Percentiles rank a stretch among this genome's conserved stretches.
Evolutionary conservation across 2,888 invertebrate species (phyloP).

Genomic region (Tachina lurida): DNA sequence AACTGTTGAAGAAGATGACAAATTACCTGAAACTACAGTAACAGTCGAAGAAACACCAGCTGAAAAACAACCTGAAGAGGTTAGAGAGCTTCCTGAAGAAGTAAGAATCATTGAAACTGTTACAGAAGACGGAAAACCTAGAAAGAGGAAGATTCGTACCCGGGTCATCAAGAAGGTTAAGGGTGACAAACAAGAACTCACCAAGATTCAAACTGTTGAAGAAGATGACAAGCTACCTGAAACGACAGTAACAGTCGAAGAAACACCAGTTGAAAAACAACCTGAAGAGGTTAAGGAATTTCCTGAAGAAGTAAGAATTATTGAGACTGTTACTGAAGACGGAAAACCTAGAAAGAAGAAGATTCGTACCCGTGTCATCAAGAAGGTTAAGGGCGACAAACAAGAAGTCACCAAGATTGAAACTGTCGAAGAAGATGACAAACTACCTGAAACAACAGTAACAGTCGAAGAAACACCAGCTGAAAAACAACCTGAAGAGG

Average conservation of each 20-base stretch:
- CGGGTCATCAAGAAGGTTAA: conserved; percentile 1
- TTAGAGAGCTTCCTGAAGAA: not conserved
- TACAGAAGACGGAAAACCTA: not conserved
- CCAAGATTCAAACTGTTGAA: conserved; percentile 10
- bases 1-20: conserved; percentile 9
- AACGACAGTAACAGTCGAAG: conserved; percentile 15
- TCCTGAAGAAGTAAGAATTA: conserved; percentile 3
- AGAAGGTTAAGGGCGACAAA: conserved; percentile 2
- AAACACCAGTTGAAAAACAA: not conserved
- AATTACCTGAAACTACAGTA: conserved; percentile 13
- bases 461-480: not conserved
- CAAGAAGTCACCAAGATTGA: conserved; percentile 23
- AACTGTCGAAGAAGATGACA: conserved; percentile 17
- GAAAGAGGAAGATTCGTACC: conserved; percentile 8
- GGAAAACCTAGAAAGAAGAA: conserved; percentile 9
- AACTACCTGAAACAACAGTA: conserved; percentile 16
- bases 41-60: conserved; percentile 1
- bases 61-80: not conserved
- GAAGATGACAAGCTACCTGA: conserved; percentile 8
- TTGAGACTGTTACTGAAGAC: not conserved
- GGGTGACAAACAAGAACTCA: conserved; percentile 12
- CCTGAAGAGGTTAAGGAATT: not conserved
- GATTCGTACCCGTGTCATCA: conserved; percentile 13
- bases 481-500: not conserved
- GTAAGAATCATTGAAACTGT: not conserved